Conservation (phyloP, 2,888 invertebrate species). For the Notodonta ziczac region DNA sequence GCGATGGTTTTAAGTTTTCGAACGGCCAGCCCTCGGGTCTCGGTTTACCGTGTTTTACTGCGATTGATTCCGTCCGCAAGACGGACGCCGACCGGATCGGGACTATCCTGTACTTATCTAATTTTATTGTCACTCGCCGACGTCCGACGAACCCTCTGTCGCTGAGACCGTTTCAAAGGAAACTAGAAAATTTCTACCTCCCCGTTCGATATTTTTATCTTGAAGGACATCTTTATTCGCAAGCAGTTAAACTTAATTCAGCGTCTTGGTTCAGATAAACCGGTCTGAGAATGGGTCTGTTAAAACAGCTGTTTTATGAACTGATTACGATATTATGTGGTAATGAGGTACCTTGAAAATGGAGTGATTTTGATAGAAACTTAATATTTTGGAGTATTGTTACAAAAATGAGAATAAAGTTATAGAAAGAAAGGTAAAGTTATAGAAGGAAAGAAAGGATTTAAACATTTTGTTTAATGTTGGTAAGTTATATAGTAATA, state of each 20-base stretch:
- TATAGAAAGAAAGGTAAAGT: too few relatives aligned
- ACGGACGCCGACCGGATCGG: constrained; percentile 66
- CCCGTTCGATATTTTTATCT: constrained; percentile 72
- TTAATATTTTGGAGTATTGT: not conserved
- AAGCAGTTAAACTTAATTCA: constrained; percentile 78
- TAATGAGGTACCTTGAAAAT: not conserved
- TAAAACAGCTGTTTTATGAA: constrained; percentile 1
- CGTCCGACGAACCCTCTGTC: constrained; percentile 67
- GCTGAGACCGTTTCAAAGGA: constrained; percentile 57
- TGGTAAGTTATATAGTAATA: too few relatives aligned
- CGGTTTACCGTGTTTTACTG: constrained; percentile 75
- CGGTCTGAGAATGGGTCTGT: not conserved
- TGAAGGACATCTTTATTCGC: constrained; percentile 76
- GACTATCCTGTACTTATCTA: constrained; percentile 82
- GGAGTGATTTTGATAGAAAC: not conserved
- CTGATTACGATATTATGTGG: not conserved
- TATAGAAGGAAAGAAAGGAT: too few relatives aligned
- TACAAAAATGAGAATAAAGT: too few relatives aligned
- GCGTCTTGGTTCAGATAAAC: constrained; percentile 67
- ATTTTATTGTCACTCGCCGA: constrained; percentile 82
- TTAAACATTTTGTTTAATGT: too few relatives aligned
- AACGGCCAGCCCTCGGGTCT: constrained; percentile 39
- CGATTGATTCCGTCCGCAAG: constrained; percentile 81
- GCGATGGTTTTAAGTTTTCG: constrained; percentile 21
- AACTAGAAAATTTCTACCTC: constrained; percentile 71